These are phyloP conservation scores for Cerastoderma edule DNA, from an alignment of 2,888 invertebrate genomes.

Conservation along the genomic window DNA sequence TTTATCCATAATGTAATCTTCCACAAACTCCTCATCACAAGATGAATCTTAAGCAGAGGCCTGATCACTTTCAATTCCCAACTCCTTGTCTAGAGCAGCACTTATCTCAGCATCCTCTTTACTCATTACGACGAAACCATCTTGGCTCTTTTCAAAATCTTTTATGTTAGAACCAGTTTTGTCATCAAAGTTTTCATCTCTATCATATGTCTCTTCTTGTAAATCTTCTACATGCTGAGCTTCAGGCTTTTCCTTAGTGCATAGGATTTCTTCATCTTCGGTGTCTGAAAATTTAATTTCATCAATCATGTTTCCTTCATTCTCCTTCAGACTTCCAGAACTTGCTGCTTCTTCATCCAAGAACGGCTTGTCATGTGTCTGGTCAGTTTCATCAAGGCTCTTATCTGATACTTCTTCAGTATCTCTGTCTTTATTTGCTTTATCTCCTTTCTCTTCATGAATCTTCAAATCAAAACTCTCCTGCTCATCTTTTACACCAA, in stretches of 20 bases:
- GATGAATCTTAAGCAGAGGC: no score
- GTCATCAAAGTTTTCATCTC: no score
- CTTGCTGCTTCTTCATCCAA: conserved; percentile 7
- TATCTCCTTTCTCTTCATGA: conserved; percentile 6
- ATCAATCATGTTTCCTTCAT: neutral
- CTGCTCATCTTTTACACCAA: neutral
- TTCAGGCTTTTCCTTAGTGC: no score
- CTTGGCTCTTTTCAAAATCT: no score
- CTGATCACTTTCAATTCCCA: neutral
- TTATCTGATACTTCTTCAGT: neutral
- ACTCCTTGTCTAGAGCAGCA: conserved; percentile 6
- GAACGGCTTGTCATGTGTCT: no score
- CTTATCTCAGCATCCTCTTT: neutral
- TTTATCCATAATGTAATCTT: no score
- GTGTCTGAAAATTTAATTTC: neutral
- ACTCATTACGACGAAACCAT: no score
- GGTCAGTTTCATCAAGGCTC: conserved; percentile 2
- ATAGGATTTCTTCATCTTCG: neutral
- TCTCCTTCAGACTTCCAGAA: conserved; percentile 1
- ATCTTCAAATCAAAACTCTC: neutral
- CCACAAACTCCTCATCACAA: no score
- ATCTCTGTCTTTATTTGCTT: neutral
- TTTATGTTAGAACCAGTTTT: no score
- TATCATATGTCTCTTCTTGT: no score
- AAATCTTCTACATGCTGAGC: no score